phyloP scores from a whole-genome alignment of 64 coral and sea anemone genomes.

The Hydrozoanthus tunicans region DNA sequence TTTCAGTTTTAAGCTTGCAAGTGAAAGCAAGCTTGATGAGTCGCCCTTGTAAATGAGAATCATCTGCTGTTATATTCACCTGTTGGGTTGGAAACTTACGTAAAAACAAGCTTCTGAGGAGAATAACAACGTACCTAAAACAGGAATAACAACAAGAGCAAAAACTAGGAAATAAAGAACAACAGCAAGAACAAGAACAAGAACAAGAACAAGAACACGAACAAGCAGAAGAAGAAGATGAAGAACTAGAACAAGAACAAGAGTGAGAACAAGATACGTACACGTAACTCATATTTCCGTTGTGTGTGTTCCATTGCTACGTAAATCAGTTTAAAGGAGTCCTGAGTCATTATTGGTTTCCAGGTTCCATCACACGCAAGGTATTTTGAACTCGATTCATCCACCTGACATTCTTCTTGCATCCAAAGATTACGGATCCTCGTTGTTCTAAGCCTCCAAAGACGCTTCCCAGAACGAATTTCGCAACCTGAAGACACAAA shows the following conservation, averaged over 20 bases:
- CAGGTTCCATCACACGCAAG: constrained; percentile 5
- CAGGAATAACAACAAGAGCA: too few species aligned
- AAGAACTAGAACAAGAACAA: too few species aligned
- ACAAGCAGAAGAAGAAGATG: too few species aligned
- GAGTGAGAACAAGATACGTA: neutral
- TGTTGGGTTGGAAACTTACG: neutral
- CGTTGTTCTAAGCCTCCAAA: too few species aligned
- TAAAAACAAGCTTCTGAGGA: too few species aligned
- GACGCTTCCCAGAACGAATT: too few species aligned
- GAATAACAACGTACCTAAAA: too few species aligned
- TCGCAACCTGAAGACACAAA: too few species aligned
- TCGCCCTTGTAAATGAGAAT: neutral
- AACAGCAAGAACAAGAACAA: too few species aligned
- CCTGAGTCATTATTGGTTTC: neutral
- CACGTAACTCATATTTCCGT: neutral
- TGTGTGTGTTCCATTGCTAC: neutral
- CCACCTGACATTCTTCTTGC: neutral
- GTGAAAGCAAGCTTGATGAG: constrained; percentile 11
- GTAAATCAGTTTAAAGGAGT: neutral
- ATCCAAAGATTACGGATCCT: too few species aligned
- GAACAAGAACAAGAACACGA: too few species aligned
- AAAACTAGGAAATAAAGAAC: too few species aligned
- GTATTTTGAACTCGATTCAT: neutral
- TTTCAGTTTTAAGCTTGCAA: neutral
- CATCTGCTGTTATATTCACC: neutral